Conservation (phyloP, 1,140 invertebrate genomes). For the Laupala kohalensis region DNA sequence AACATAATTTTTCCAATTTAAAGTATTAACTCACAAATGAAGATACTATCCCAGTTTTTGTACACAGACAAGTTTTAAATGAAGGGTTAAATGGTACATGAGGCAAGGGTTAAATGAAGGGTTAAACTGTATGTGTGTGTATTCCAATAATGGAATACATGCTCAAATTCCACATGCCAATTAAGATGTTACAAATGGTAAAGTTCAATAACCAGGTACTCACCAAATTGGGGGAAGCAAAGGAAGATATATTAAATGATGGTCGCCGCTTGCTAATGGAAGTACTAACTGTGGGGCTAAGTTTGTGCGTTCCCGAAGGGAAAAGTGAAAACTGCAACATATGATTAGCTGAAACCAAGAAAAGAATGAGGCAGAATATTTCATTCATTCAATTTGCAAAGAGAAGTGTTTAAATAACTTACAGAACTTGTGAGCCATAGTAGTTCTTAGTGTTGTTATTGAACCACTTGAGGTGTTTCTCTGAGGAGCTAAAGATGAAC, state of each 20-base stretch:
- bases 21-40: no score
- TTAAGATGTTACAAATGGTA: no score
- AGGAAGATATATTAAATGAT: constrained; percentile 40
- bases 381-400: no score
- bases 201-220: constrained; percentile 18
- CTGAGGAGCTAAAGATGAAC: constrained; percentile 36
- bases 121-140: no score
- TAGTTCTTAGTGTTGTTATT: not conserved
- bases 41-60: no score
- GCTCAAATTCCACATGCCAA: no score
- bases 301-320: constrained; percentile 5
- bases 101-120: no score
- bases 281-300: not conserved
- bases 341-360: not conserved
- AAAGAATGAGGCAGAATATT: no score
- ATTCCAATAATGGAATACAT: no score
- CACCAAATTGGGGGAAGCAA: constrained; percentile 24
- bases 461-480: constrained; percentile 18
- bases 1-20: no score
- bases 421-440: not conserved
- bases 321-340: not conserved
- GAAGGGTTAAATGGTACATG: no score
- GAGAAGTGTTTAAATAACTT: not conserved
- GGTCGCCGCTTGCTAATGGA: constrained; percentile 22
- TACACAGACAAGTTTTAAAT: no score